A percentile compares a stretch with the other conserved stretches of the same genome.
phyloP scores from a whole-genome alignment of 2,797 vertebrate species.

The Ceryle rudis region DNA sequence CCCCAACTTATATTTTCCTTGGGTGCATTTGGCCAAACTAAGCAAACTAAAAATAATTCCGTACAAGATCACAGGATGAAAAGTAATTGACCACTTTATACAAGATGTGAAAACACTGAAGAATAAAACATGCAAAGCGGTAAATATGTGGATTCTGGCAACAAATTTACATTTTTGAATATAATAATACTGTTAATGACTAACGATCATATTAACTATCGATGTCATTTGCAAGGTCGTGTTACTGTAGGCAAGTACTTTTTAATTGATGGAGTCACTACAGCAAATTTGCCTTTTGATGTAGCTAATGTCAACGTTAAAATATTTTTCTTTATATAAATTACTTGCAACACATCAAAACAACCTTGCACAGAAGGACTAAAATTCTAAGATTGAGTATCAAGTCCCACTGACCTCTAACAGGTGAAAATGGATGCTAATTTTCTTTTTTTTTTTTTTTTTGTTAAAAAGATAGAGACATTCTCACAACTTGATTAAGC shows the following conservation, averaged over 20 bases:
- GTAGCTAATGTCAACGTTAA: conserved; percentile 73
- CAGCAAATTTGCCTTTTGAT: conserved; percentile 72
- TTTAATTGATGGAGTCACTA: conserved; percentile 62
- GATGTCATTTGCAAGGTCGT: conserved; percentile 73
- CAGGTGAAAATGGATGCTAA: conserved; percentile 66
- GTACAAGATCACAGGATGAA: background rate
- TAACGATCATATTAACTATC: conserved; percentile 78
- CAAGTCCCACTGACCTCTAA: conserved; percentile 61
- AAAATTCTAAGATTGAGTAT: conserved; percentile 16
- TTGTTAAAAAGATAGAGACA: conserved; percentile 13
- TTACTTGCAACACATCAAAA: conserved; percentile 67
- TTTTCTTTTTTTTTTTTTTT: background rate
- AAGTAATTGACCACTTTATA: conserved; percentile 18
- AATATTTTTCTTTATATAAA: conserved; percentile 75
- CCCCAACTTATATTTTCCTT: background rate
- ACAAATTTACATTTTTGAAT: conserved; percentile 80
- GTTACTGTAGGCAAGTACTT: conserved; percentile 70
- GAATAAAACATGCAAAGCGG: conserved; percentile 60
- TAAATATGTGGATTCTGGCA: conserved; percentile 77
- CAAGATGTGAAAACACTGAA: conserved; percentile 32
- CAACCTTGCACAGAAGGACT: conserved; percentile 59
- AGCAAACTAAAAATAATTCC: conserved; percentile 21
- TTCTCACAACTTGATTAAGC: conserved; percentile 21
- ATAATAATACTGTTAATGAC: conserved; percentile 77
- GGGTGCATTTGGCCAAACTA: background rate